phyloP scores from a whole-genome alignment of 35 echinoderm and acorn worm species.

The Lytechinus variegatus region DNA sequence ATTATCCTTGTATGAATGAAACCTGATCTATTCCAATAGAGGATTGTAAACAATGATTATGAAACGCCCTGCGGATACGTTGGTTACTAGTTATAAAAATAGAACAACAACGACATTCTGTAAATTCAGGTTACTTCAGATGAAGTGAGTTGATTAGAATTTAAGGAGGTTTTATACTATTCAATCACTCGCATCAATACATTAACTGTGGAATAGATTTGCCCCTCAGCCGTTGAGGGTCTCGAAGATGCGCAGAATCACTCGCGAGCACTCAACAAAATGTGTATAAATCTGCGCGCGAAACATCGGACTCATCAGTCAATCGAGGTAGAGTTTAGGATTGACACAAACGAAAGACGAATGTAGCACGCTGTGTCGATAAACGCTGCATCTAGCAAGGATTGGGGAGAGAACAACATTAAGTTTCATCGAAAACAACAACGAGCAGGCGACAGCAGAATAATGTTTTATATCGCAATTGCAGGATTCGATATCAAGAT shows the following conservation, averaged over 20 bases:
- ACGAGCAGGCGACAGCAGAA: background rate
- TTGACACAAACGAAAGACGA: too few species aligned
- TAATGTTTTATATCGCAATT: background rate
- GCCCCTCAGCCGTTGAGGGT: background rate
- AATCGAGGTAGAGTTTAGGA: background rate
- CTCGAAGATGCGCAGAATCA: background rate
- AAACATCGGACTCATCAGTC: background rate
- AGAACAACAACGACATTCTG: too few species aligned
- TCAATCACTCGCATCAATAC: background rate
- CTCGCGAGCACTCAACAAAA: background rate
- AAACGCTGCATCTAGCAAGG: background rate
- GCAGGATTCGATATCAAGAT: background rate
- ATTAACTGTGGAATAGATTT: too few species aligned
- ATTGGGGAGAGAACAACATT: background rate
- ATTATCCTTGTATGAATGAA: too few species aligned
- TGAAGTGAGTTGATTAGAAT: background rate
- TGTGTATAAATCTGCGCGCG: background rate
- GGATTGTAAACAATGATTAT: background rate
- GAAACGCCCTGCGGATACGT: background rate
- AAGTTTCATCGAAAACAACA: background rate
- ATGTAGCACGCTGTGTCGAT: background rate
- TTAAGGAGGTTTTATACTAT: background rate
- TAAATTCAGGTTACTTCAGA: too few species aligned
- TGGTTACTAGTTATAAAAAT: too few species aligned
- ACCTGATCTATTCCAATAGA: background rate